Conservation (phyloP, 2,888 invertebrate genomes). For the Nomada flava region DNA sequence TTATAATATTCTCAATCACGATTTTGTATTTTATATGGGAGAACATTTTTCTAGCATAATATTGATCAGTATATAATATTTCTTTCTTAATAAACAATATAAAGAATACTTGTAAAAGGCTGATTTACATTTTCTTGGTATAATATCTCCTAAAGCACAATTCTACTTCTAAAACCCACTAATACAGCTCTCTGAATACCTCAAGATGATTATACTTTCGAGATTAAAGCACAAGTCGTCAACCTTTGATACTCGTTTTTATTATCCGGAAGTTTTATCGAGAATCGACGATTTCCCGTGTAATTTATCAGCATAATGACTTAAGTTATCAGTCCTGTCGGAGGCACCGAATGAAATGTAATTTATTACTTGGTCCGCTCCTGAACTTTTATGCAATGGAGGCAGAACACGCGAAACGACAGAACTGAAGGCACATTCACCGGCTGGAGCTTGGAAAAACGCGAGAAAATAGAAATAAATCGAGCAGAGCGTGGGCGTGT, state of each 20-base stretch:
- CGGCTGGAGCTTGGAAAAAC: neutral
- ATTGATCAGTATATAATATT: too few relatives aligned
- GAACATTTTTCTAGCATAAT: too few relatives aligned
- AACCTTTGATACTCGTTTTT: neutral
- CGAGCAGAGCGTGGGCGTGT: neutral
- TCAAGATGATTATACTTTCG: neutral
- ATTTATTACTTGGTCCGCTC: slow-evolving; percentile 7
- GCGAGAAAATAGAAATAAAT: neutral
- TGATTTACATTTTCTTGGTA: too few relatives aligned
- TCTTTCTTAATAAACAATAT: too few relatives aligned
- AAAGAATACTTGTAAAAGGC: too few relatives aligned
- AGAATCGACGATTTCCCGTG: neutral
- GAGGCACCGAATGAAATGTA: neutral
- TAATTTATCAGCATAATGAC: slow-evolving; percentile 28
- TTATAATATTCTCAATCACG: too few relatives aligned
- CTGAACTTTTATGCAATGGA: slow-evolving; percentile 21
- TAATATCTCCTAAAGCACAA: too few relatives aligned
- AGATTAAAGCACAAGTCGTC: neutral
- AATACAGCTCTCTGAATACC: too few relatives aligned
- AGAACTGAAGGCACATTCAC: slow-evolving; percentile 20
- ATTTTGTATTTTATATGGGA: too few relatives aligned
- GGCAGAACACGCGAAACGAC: slow-evolving; percentile 16
- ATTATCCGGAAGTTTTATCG: neutral
- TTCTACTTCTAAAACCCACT: too few relatives aligned
- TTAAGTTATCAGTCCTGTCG: slow-evolving; percentile 8